Evolutionary conservation across 2,888 invertebrate species (phyloP).

Genomic region (Dolomedes plantarius): DNA sequence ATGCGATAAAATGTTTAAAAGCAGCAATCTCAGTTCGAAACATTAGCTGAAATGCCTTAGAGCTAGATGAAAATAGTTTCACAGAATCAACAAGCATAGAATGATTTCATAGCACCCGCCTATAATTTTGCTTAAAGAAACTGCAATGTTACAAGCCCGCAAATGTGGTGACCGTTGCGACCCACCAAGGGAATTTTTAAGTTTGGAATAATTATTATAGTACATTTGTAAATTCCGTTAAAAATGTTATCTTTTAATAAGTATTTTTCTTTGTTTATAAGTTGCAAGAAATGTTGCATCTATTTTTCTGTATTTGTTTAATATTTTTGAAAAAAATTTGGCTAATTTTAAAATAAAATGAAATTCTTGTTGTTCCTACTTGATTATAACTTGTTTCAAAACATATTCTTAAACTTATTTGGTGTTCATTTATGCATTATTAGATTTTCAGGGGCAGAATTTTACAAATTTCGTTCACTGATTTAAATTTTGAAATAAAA

Average conservation of each 20-base stretch:
- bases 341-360: conserved; percentile 59
- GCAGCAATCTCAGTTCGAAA: background rate
- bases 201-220: conserved; percentile 1
- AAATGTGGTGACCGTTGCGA: background rate
- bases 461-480: too few relatives aligned
- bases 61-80: background rate
- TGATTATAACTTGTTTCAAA: background rate
- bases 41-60: conserved; percentile 4
- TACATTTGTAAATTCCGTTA: conserved; percentile 37
- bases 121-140: background rate
- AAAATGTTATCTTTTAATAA: conserved; percentile 50
- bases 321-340: conserved; percentile 56
- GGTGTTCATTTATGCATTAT: too few relatives aligned
- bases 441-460: too few relatives aligned
- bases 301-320: conserved; percentile 69
- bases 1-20: background rate
- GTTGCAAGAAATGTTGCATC: conserved; percentile 29
- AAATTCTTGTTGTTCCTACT: conserved; percentile 17
- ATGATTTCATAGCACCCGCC: background rate
- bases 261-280: conserved; percentile 57
- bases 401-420: too few relatives aligned
- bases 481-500: too few relatives aligned
- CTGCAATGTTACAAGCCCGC: background rate
- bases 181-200: background rate
- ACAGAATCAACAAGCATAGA: background rate